phyloP scores from a whole-genome alignment of 2,113 vertebrate genomes.

The Psilopsiagon aymara region DNA sequence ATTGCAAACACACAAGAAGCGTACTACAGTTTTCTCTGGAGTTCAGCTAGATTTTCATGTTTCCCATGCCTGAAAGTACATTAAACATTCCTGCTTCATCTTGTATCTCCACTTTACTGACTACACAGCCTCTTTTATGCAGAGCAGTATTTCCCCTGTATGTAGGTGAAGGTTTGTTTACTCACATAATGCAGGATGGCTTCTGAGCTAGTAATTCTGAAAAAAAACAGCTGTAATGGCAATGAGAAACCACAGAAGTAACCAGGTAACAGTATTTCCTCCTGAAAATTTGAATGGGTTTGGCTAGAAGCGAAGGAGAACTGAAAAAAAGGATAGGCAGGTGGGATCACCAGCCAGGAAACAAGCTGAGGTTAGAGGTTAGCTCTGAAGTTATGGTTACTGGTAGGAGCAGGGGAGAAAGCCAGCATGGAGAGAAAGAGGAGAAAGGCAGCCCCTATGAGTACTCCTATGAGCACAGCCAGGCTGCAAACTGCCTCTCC shows the following conservation, averaged over 20 bases:
- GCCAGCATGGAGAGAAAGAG: neutral
- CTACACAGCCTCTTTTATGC: neutral
- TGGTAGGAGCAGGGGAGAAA: neutral
- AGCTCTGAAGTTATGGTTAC: neutral
- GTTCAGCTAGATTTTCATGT: conserved; percentile 14
- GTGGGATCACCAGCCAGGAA: neutral
- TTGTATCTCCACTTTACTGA: neutral
- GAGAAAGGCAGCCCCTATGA: neutral
- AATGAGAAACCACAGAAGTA: neutral
- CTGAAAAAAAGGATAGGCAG: neutral
- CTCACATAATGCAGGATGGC: neutral
- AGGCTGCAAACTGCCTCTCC: conserved; percentile 13
- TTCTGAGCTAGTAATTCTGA: neutral
- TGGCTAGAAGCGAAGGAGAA: neutral
- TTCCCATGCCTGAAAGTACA: neutral
- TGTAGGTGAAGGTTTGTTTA: conserved; percentile 27
- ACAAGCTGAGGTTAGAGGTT: neutral
- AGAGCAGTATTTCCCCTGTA: neutral
- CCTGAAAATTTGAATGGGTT: neutral
- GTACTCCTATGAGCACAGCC: neutral
- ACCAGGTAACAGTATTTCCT: neutral
- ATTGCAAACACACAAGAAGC: conserved; percentile 22
- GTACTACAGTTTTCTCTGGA: conserved; percentile 1
- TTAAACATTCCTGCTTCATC: conserved; percentile 15
- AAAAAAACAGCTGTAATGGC: neutral